These are phyloP conservation scores for Tapera naevia DNA, from an alignment of 2,797 vertebrate species.

Conservation along the genomic window DNA sequence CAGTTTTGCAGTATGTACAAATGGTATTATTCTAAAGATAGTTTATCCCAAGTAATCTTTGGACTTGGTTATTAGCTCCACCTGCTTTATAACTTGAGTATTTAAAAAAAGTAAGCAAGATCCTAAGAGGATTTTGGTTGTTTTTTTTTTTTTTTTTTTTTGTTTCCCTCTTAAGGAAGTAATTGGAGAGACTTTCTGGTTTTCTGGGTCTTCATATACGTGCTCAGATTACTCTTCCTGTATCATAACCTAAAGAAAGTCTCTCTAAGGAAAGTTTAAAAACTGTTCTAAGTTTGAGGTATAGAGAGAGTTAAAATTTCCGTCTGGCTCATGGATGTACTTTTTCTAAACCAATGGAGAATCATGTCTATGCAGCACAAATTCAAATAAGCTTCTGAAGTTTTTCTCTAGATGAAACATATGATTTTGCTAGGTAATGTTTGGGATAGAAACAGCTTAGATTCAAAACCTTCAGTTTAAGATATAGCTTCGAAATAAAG, in stretches of 20 bases:
- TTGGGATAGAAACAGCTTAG: not conserved
- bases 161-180: not conserved
- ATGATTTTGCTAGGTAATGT: not conserved
- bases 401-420: not conserved
- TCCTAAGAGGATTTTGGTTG: not conserved
- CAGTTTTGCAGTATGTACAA: not conserved
- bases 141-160: too few relatives aligned
- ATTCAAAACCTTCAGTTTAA: not conserved
- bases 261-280: not conserved
- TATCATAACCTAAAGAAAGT: not conserved
- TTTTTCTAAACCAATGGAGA: not conserved
- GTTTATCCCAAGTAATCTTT: not conserved
- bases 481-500: not conserved
- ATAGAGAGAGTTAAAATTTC: not conserved
- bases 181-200: not conserved
- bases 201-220: not conserved
- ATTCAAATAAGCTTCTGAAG: not conserved
- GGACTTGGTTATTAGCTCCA: not conserved
- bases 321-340: not conserved
- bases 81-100: not conserved
- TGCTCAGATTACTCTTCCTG: not conserved
- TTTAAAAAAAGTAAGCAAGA: not conserved
- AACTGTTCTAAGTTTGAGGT: not conserved
- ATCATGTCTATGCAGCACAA: not conserved
- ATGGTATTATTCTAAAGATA: constrained; percentile 22